Evolutionary conservation across 2,797 vertebrate genomes (phyloP), one percentile per base, ranked within the genome.

Genomic region (Syndactyla subalaris): DNA sequence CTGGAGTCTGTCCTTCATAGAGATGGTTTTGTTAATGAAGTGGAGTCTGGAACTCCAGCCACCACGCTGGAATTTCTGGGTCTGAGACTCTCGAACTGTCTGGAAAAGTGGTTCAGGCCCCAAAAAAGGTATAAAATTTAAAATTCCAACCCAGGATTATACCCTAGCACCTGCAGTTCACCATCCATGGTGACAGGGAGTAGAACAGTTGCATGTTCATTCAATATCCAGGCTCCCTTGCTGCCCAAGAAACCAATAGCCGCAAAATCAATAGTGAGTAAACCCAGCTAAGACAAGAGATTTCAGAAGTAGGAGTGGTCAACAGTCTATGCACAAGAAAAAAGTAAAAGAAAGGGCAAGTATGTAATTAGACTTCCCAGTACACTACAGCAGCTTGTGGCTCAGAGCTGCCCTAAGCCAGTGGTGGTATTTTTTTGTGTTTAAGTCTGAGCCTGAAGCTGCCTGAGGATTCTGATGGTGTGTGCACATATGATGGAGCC

Each of bases 331-430:
- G 62, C 46, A 70, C 39, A 75, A 62, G 95, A 67, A 95, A 91
- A 73, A 84, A 94, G 88, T 52, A 57, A 74, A 85, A 86, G 54
- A 65, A n/a, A 36, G n/a, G 58, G 39, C 59, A 95, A 93, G 55
- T 76, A 63, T 93, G 85, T 95, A 95, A 95, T 97, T 97, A 93
- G 58, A 84, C n/a, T 86, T 86, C 90, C 66, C 92, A 92, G 77
- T 93, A 83, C 78, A 65, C 75, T 91, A 41, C 54, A 93, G 57
- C 72, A 92, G 32, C 85, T 67, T 92, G 84, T 91, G 89, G 89
- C 94, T 91, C 78, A 59, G 52, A 93, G 65, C 62, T 81, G n/a
- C 36, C 16, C 63, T 73, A 63, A 91, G 63, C 48, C 81, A 88
- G 58, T 4, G 32, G 76, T 66, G 66, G 76, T 78, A 27, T 48